Evolutionary conservation across 2,113 vertebrate species (phyloP).

Genomic region (Eubucco bourcierii): DNA sequence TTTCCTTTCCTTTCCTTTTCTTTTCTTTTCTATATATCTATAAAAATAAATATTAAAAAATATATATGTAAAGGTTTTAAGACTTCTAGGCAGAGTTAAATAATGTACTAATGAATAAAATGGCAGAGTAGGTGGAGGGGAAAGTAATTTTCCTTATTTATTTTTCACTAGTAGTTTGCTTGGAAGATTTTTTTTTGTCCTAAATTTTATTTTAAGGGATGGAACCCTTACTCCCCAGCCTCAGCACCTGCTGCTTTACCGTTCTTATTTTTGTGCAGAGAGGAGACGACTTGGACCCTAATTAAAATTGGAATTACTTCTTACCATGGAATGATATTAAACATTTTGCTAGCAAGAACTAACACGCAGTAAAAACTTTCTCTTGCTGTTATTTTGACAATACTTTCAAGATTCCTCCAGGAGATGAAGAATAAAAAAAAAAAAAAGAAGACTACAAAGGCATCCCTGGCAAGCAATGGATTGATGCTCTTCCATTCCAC

Average conservation of each 20-base stretch:
- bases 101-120: conserved; percentile 21
- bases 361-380: neutral
- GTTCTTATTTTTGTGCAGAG: conserved; percentile 12
- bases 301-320: conserved; percentile 35
- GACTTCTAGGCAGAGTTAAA: neutral
- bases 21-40: neutral
- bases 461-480: conserved; percentile 6
- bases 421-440: neutral
- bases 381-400: conserved; percentile 25
- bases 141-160: conserved; percentile 40
- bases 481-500: conserved; percentile 41
- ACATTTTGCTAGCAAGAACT: conserved; percentile 11
- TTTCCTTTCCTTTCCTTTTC: neutral
- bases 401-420: conserved; percentile 41
- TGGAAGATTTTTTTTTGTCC: neutral
- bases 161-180: conserved; percentile 34
- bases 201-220: conserved; percentile 37
- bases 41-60: too few relatives aligned
- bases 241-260: conserved; percentile 6
- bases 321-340: neutral
- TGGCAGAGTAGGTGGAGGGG: neutral
- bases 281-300: conserved; percentile 28
- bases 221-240: neutral
- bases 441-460: conserved; percentile 4
- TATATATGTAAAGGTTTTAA: neutral